These are phyloP conservation scores for Dryobota labecula DNA, from an alignment of 2,888 invertebrate species.

Conservation along the genomic window DNA sequence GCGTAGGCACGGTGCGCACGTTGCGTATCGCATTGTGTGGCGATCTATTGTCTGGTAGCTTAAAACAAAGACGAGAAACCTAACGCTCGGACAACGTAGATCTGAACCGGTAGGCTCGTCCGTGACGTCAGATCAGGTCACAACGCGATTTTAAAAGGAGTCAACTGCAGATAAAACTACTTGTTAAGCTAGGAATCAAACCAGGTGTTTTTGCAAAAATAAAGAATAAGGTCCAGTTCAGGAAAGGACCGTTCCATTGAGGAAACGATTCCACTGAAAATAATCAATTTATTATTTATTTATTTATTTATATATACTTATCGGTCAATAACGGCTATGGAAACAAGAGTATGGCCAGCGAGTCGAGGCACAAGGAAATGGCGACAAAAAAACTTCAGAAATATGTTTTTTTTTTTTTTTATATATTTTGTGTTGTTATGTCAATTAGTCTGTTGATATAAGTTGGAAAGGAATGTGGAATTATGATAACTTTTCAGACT, in stretches of 20 bases:
- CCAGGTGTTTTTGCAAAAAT: neutral
- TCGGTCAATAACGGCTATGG: too few species aligned
- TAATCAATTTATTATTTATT: too few species aligned
- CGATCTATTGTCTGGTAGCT: conserved; percentile 74
- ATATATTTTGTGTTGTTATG: too few species aligned
- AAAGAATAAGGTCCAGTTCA: neutral
- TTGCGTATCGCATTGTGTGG: conserved; percentile 83
- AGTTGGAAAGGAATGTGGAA: too few species aligned
- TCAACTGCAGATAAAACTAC: neutral
- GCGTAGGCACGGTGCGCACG: conserved; percentile 71
- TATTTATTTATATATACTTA: too few species aligned
- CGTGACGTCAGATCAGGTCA: conserved; percentile 56
- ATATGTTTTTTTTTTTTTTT: too few species aligned
- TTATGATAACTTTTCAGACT: too few species aligned
- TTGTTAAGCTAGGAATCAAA: neutral
- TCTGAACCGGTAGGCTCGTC: conserved; percentile 57
- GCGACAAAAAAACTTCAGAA: too few species aligned
- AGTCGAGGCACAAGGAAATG: too few species aligned
- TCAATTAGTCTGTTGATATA: too few species aligned
- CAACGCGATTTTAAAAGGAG: conserved; percentile 10
- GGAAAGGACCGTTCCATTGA: neutral
- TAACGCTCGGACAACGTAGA: conserved; percentile 70
- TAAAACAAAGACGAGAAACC: conserved; percentile 81
- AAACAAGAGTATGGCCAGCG: too few species aligned
- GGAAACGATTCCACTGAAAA: neutral